These are phyloP conservation scores for Cnemophilus loriae DNA, from an alignment of 2,113 vertebrate genomes.

Conservation along the genomic window DNA sequence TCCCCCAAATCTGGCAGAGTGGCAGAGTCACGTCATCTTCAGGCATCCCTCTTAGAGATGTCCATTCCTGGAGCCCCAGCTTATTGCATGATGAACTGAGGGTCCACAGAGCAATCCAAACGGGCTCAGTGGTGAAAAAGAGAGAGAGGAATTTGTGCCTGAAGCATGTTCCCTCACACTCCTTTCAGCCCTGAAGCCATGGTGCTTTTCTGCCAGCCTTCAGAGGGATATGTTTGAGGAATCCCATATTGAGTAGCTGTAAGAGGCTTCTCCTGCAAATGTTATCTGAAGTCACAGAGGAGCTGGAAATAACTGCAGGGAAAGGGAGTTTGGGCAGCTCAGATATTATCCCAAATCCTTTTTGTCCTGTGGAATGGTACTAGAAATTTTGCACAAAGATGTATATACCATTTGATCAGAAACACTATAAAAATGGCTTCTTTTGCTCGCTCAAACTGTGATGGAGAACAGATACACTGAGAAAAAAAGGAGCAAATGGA, in stretches of 20 bases:
- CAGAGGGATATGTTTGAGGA: not conserved
- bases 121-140: not conserved
- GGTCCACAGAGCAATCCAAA: not conserved
- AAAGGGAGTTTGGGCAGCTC: not conserved
- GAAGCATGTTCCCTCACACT: not conserved
- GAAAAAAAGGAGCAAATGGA: not conserved
- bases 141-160: not conserved
- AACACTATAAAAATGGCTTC: not conserved
- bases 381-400: not conserved
- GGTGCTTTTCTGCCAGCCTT: not conserved
- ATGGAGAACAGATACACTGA: not conserved
- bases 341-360: not conserved
- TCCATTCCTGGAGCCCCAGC: not conserved
- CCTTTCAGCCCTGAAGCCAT: not conserved
- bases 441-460: not conserved
- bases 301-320: not conserved
- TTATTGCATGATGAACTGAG: not conserved
- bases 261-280: not conserved
- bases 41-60: not conserved
- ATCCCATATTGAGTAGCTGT: not conserved
- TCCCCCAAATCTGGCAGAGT: not conserved
- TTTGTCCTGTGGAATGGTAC: not conserved
- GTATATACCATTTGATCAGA: not conserved
- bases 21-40: not conserved
- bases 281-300: not conserved